A percentile compares a stretch with the other conserved stretches of the same genome.
phyloP scores from a whole-genome alignment of 1,140 invertebrate species.

The Parapsyche elsis region DNA sequence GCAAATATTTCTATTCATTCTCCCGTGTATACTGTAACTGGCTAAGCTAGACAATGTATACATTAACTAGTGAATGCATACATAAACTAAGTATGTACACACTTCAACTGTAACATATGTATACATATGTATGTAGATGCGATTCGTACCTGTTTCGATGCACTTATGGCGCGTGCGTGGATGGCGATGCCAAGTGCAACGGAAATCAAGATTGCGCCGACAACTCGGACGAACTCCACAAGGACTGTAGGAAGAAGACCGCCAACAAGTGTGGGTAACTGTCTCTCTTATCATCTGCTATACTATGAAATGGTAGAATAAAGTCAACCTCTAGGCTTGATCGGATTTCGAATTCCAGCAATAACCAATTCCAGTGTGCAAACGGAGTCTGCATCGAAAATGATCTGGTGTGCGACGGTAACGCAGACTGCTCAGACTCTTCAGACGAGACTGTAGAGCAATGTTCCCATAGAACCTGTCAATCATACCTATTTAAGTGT shows the following conservation, averaged over 20 bases:
- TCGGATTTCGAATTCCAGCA: not conserved
- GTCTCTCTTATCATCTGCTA: not conserved
- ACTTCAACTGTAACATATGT: too few relatives aligned
- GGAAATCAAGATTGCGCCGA: conserved; percentile 73
- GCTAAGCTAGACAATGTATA: too few relatives aligned
- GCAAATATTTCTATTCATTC: too few relatives aligned
- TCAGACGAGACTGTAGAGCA: conserved; percentile 69
- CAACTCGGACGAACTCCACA: conserved; percentile 73
- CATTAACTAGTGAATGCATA: too few relatives aligned
- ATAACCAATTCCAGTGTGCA: conserved; percentile 67
- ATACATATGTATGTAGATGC: conserved; percentile 7
- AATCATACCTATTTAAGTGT: conserved; percentile 63
- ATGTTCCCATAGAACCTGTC: conserved; percentile 60
- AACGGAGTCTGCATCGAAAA: conserved; percentile 70
- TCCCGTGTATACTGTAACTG: too few relatives aligned
- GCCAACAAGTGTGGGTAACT: not conserved
- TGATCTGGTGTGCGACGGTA: conserved; percentile 74
- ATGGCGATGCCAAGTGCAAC: conserved; percentile 67
- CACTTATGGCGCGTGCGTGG: conserved; percentile 70
- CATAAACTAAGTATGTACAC: too few relatives aligned
- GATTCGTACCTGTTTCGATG: conserved; percentile 67
- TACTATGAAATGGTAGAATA: not conserved
- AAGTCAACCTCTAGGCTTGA: too few relatives aligned
- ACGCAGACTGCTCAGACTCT: conserved; percentile 73
- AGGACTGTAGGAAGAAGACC: conserved; percentile 25